A percentile compares a stretch with the other conserved stretches of the same genome.
Evolutionary conservation across 92 coral and sea anemone genomes (phyloP).

Genomic region (Epizoanthus ramosus): DNA sequence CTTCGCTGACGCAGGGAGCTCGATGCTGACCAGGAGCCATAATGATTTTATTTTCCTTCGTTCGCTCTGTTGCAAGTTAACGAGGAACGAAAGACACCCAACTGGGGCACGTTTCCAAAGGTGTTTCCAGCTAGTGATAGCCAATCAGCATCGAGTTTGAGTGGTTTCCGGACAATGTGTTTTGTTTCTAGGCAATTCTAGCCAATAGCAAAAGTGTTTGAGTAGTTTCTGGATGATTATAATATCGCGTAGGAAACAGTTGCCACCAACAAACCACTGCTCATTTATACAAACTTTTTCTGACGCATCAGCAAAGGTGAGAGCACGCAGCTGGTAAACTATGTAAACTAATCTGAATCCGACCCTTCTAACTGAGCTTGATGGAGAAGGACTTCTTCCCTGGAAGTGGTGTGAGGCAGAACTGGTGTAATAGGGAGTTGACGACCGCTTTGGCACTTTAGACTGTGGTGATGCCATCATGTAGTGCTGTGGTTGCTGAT

Average conservation of each 20-base stretch:
- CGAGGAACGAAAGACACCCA: no score
- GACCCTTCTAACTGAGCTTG: not conserved
- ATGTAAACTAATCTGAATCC: no score
- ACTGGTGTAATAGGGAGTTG: constrained; percentile 11
- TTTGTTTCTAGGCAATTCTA: constrained; percentile 8
- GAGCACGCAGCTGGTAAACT: constrained; percentile 1
- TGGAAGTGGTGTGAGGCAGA: constrained; percentile 15
- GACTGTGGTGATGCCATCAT: constrained; percentile 25
- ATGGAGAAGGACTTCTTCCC: constrained; percentile 16
- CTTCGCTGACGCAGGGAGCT: no score
- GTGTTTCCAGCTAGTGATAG: constrained; percentile 23
- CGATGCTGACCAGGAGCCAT: no score
- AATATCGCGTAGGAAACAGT: not conserved
- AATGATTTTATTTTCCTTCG: no score
- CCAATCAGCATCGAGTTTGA: constrained; percentile 40
- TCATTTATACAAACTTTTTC: no score
- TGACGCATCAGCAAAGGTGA: not conserved
- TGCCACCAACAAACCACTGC: no score
- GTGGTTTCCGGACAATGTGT: constrained; percentile 38
- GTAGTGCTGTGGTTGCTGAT: constrained; percentile 39
- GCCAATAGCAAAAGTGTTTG: constrained; percentile 38
- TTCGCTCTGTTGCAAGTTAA: no score
- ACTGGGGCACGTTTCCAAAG: not conserved
- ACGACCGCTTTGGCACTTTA: constrained; percentile 21
- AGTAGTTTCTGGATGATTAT: constrained; percentile 37